Conservation (phyloP, 2,113 vertebrate species). For the Podiceps cristatus region DNA sequence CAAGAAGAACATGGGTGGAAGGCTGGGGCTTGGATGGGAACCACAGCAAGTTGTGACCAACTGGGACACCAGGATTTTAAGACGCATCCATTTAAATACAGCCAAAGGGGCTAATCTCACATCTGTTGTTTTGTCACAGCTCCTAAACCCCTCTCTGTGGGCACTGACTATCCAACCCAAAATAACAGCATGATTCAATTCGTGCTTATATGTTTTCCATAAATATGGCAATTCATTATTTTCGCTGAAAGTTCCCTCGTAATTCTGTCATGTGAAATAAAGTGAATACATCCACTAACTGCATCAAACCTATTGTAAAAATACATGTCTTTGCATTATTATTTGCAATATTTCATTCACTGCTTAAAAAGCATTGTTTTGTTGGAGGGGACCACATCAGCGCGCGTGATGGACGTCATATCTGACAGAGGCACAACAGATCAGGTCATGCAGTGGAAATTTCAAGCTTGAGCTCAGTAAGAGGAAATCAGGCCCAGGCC, state of each 20-base stretch:
- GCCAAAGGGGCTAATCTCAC: slow-evolving; percentile 58
- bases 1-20: not conserved
- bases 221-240: slow-evolving; percentile 44
- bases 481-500: not conserved
- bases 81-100: not conserved
- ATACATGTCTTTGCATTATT: not conserved
- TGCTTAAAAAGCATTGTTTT: not conserved
- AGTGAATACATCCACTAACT: not conserved
- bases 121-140: slow-evolving; percentile 64
- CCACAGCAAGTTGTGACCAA: slow-evolving; percentile 13
- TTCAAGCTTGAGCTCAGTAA: not conserved
- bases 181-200: slow-evolving; percentile 51
- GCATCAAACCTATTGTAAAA: not conserved
- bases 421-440: not conserved
- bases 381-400: not conserved
- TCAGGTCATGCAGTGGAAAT: not conserved
- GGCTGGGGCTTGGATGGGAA: not conserved
- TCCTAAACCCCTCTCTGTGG: slow-evolving; percentile 48
- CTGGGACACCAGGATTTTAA: slow-evolving; percentile 9
- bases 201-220: slow-evolving; percentile 38
- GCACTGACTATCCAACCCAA: slow-evolving; percentile 30
- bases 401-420: not conserved
- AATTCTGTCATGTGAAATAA: slow-evolving; percentile 14
- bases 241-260: not conserved
- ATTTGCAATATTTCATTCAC: not conserved